A percentile compares a stretch with the other conserved stretches of the same genome.
Conservation (phyloP, 2,113 vertebrate species). For the Bostrychus sinensis region DNA sequence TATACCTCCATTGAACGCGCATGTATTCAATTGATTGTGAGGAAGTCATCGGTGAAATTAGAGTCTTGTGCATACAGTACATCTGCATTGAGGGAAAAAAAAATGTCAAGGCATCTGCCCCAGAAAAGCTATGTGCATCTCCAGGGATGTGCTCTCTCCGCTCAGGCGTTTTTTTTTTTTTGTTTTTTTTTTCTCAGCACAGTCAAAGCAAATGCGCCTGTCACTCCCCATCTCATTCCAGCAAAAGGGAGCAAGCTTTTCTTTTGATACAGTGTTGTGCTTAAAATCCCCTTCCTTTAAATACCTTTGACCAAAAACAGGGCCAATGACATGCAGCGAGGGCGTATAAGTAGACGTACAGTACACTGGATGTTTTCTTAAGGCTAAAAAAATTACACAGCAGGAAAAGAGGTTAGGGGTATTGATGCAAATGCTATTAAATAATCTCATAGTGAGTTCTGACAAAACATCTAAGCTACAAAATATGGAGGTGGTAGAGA, state of each 20-base stretch:
- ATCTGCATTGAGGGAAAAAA: slow-evolving; percentile 33
- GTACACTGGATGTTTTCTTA: no score
- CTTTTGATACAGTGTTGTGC: slow-evolving; percentile 35
- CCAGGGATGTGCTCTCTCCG: slow-evolving; percentile 30
- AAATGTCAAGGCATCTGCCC: slow-evolving; percentile 45
- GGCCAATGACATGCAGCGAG: slow-evolving; percentile 21
- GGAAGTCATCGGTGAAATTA: slow-evolving; percentile 19
- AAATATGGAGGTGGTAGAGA: slow-evolving; percentile 8
- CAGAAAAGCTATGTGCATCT: slow-evolving; percentile 31
- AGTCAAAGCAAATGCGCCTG: slow-evolving; percentile 53
- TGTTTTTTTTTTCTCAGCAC: slow-evolving; percentile 3
- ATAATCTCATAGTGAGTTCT: slow-evolving; percentile 42
- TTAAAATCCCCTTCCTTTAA: slow-evolving; percentile 31
- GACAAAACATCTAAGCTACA: slow-evolving; percentile 26
- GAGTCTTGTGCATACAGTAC: slow-evolving; percentile 3
- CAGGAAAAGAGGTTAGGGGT: slow-evolving; percentile 1
- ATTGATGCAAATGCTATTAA: slow-evolving; percentile 22
- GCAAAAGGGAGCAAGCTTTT: slow-evolving; percentile 17
- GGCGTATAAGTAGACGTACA: background rate
- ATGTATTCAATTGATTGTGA: slow-evolving; percentile 8
- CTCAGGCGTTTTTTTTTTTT: slow-evolving; percentile 6
- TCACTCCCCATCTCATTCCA: slow-evolving; percentile 59
- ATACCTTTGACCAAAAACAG: slow-evolving; percentile 43
- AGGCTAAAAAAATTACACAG: slow-evolving; percentile 25
- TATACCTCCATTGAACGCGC: background rate